Evolutionary conservation across 2,113 vertebrate species (phyloP), one percentile per base, ranked within the genome.

Genomic region (Notarius lentiginosus): DNA sequence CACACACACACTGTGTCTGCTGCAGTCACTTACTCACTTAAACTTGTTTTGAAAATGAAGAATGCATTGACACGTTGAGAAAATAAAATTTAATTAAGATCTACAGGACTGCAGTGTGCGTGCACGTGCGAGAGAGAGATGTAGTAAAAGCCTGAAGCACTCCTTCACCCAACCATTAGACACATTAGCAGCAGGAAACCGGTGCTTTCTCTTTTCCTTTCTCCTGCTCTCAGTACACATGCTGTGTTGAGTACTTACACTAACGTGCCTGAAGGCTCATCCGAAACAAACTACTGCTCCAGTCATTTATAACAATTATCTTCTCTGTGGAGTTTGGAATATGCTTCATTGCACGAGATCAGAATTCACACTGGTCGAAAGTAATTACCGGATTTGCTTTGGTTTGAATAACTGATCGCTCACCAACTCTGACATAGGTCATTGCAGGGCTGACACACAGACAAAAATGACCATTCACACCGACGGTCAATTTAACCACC

Each of bases 131-230:
- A 61, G 87, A 86, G n/a, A 34, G 34, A 34, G 34, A 34, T 34
- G 34, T 41, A 41, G 34, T 41, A 41, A 47, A 80, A 76, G 60
- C 70, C 66, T 68, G 75, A 83, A 83, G 20, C n/a, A 70, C 63
- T 70, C 65, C 79, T 81, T 41, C 79, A 24, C 15, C 79, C 41
- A 30, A 24, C 56, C 79, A 61, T 61, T 41, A 83, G 17, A 55
- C 68, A 83, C 55, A 82, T 83, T 76, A 88, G 77, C 66, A 84
- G 73, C 75, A 84, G 87, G 87, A 88, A 88, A 80, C 68, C 73
- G 77, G 77, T 85, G 87, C 82, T 60, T 55, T 76, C n/a, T 12
- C 60, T 68, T 81, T 61, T 76, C 72, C 51, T 81, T 61, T 76
- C 63, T 41, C 56, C 20, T 18, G 76, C 47, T 65, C 53, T 73